Conservation (phyloP, 2,888 invertebrate species). For the Agrotis puta region DNA sequence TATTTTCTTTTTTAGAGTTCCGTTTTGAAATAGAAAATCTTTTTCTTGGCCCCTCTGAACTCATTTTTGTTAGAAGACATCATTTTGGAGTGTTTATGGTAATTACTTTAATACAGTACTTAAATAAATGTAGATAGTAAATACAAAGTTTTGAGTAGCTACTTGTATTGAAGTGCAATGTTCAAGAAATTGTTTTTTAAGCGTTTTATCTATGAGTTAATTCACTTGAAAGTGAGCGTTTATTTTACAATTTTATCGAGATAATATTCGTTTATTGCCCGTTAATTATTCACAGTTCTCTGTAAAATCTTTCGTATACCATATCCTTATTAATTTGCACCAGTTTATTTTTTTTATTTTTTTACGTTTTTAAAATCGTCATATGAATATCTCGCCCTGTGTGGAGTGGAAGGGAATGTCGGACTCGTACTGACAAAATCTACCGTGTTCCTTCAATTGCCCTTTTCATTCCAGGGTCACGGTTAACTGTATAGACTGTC, state of each 20-base stretch:
- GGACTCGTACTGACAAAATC: no score
- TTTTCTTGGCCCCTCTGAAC: constrained; percentile 25
- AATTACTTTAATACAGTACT: constrained; percentile 13
- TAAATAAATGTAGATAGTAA: not conserved
- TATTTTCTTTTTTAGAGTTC: constrained; percentile 74
- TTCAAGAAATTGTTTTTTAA: constrained; percentile 17
- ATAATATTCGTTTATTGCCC: no score
- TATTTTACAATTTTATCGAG: no score
- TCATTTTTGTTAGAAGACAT: constrained; percentile 5
- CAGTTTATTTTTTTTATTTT: not conserved
- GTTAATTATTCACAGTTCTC: no score
- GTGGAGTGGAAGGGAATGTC: no score
- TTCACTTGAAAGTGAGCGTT: not conserved
- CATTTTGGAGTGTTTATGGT: not conserved
- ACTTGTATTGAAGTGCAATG: constrained; percentile 29
- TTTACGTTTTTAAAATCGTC: no score
- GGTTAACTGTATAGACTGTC: no score
- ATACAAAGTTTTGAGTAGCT: constrained; percentile 15
- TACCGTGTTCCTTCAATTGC: no score
- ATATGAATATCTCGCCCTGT: no score
- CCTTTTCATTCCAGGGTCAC: no score
- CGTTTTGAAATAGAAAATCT: constrained; percentile 24
- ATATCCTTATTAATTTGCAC: no score
- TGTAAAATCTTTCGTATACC: no score
- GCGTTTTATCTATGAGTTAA: not conserved